These are phyloP conservation scores for Philereme transversata DNA, from an alignment of 2,888 invertebrate genomes.

Conservation along the genomic window DNA sequence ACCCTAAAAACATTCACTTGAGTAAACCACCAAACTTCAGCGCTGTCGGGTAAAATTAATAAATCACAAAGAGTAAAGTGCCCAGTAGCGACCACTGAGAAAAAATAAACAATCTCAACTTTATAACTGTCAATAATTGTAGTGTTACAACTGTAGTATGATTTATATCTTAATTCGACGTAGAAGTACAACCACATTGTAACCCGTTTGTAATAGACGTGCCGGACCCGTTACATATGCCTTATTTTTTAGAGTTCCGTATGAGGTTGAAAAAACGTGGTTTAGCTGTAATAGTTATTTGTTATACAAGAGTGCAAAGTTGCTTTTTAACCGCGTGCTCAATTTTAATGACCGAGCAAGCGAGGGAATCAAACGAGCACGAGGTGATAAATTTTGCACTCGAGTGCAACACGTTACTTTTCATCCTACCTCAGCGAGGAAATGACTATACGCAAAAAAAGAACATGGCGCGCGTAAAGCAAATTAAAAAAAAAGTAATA, in stretches of 20 bases:
- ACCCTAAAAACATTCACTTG: too few relatives aligned
- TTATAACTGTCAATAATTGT: slow-evolving; percentile 25
- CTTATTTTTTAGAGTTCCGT: slow-evolving; percentile 24
- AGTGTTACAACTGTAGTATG: slow-evolving; percentile 17
- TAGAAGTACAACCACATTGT: slow-evolving; percentile 4
- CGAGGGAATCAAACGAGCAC: too few relatives aligned
- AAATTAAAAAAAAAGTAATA: too few relatives aligned
- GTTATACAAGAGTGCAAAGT: too few relatives aligned
- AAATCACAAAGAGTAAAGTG: slow-evolving; percentile 11
- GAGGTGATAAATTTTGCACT: too few relatives aligned
- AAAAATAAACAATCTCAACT: slow-evolving; percentile 13
- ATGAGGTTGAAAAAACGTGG: slow-evolving; percentile 1
- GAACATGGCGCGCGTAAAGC: too few relatives aligned
- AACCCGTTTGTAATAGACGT: slow-evolving; percentile 32
- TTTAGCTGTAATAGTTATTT: not conserved
- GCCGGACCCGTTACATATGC: slow-evolving; percentile 22
- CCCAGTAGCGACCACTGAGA: slow-evolving; percentile 9
- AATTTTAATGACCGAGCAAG: too few relatives aligned
- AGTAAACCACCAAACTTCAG: too few relatives aligned
- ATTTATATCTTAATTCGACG: slow-evolving; percentile 28
- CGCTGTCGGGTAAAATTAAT: not conserved
- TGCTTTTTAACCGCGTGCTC: too few relatives aligned
- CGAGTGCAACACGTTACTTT: too few relatives aligned
- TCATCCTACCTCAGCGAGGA: too few relatives aligned
- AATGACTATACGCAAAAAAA: too few relatives aligned